Percentiles rank a stretch among this genome's conserved stretches.
These are phyloP conservation scores for Sebastes iracundus DNA, from an alignment of 2,797 vertebrate species.

Conservation along the genomic window DNA sequence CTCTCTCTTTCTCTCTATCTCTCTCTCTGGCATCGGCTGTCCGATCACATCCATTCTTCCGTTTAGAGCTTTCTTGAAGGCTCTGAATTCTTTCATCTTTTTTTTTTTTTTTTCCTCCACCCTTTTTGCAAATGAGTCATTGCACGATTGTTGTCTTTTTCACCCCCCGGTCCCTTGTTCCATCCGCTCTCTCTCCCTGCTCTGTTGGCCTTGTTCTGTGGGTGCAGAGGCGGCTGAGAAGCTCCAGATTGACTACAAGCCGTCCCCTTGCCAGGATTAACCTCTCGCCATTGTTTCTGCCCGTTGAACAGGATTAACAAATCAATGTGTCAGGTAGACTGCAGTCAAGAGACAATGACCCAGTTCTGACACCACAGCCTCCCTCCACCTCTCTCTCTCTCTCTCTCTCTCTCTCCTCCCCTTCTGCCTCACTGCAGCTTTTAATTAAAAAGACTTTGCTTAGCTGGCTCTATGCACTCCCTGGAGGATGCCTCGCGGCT, in stretches of 20 bases:
- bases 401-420: conserved; percentile 37
- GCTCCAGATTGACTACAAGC: conserved; percentile 78
- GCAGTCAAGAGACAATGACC: conserved; percentile 86
- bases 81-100: conserved; percentile 42
- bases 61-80: conserved; percentile 49
- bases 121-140: conserved; percentile 59
- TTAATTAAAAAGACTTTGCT: conserved; percentile 87
- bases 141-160: conserved; percentile 48
- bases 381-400: conserved; percentile 38
- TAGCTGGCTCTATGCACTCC: conserved; percentile 76
- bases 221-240: conserved; percentile 70
- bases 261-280: conserved; percentile 80
- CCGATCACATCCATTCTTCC: conserved; percentile 69
- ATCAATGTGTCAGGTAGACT: conserved; percentile 88
- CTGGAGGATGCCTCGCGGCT: conserved; percentile 73
- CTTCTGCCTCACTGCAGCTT: conserved; percentile 79
- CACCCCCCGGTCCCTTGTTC: conserved; percentile 29
- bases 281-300: conserved; percentile 86
- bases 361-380: conserved; percentile 81
- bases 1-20: conserved; percentile 17
- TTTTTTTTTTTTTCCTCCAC: conserved; percentile 24
- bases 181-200: conserved; percentile 39
- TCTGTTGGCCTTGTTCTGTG: conserved; percentile 48
- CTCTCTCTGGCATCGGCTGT: conserved; percentile 66
- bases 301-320: conserved; percentile 87